Evolutionary conservation across 2,797 vertebrate genomes (phyloP), one percentile per base, ranked within the genome.

Genomic region (Anguilla marmorata): DNA sequence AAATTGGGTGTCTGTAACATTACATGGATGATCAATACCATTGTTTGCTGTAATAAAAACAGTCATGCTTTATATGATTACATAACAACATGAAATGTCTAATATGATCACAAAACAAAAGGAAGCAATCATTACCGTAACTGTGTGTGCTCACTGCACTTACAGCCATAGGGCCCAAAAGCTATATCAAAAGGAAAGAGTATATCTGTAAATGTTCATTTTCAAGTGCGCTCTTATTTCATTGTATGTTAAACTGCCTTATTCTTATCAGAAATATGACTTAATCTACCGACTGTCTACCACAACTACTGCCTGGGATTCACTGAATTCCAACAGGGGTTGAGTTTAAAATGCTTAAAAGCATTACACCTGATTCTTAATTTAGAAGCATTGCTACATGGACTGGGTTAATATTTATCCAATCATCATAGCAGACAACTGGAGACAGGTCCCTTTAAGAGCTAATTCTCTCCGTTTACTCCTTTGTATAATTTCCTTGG

Each of bases 401-500:
- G 21, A 27, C 84, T 86, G 52, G 66, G 88, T 86, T 21, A 85
- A 66, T 0, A 80, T 52, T 86, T 89, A 72, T 52, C 7, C 66
- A 56, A 54, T 88, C 88, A 83, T 90, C 45, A 85, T 82, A 21
- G 45, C 79, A 88, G 85, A 76, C 84, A 85, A 58, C 60, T 27
- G 50, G 7, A 90, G 37, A 87, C 54, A 48, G 88, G 88, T 90
- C 66, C 88, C 91, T 91, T 91, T 91, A 89, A 90, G 85, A 91
- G 86, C 85, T 60, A 33, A 90, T 91, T 89, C 88, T 83, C 69
- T 89, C 37, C 37, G 63, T 33, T 88, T 86, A 87, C 76, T 90
- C 85, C 86, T 63, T 83, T 89, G 90, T 83, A 90, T 90, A 87
- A 93, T 92, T 93, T 93, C 87, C 92, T 91, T 94, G 90, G 93